A percentile compares a stretch with the other conserved stretches of the same genome.
phyloP scores from a whole-genome alignment of 2,888 invertebrate species.

The Alitta virens region DNA sequence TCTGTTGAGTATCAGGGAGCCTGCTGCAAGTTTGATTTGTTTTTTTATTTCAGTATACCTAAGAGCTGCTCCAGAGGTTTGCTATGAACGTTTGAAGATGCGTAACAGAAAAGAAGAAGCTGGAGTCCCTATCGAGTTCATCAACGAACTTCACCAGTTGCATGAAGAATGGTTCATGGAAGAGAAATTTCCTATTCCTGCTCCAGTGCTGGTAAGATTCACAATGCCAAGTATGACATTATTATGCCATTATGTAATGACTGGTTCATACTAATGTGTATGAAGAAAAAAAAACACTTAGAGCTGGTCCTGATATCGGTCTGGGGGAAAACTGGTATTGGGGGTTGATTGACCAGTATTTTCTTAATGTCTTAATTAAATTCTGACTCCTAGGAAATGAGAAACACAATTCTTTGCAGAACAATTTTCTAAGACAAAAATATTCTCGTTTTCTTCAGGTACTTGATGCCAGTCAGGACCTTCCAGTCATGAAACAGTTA shows the following conservation, averaged over 20 bases:
- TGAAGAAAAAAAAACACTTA: too few relatives aligned
- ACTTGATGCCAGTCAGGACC: constrained; percentile 28
- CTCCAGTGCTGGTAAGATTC: constrained; percentile 16
- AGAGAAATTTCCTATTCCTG: constrained; percentile 8
- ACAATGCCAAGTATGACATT: too few relatives aligned
- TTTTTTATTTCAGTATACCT: constrained; percentile 20
- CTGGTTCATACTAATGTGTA: too few relatives aligned
- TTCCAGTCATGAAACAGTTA: constrained; percentile 22
- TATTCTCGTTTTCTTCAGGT: constrained; percentile 16
- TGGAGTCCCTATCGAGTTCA: constrained; percentile 18
- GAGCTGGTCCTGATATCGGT: too few relatives aligned
- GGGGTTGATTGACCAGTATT: too few relatives aligned
- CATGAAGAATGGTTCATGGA: constrained; percentile 27
- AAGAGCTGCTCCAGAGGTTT: constrained; percentile 22
- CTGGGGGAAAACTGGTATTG: too few relatives aligned
- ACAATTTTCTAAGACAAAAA: too few relatives aligned
- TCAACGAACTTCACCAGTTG: constrained; percentile 45
- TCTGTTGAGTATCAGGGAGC: too few relatives aligned
- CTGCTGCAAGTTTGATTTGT: not conserved
- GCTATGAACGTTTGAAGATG: constrained; percentile 11
- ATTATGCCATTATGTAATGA: too few relatives aligned
- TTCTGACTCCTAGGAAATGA: too few relatives aligned
- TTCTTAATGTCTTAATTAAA: too few relatives aligned
- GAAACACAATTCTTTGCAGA: too few relatives aligned
- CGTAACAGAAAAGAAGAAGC: constrained; percentile 19